phyloP scores from a whole-genome alignment of 2,888 invertebrate genomes.

The Blastobasis adustella region DNA sequence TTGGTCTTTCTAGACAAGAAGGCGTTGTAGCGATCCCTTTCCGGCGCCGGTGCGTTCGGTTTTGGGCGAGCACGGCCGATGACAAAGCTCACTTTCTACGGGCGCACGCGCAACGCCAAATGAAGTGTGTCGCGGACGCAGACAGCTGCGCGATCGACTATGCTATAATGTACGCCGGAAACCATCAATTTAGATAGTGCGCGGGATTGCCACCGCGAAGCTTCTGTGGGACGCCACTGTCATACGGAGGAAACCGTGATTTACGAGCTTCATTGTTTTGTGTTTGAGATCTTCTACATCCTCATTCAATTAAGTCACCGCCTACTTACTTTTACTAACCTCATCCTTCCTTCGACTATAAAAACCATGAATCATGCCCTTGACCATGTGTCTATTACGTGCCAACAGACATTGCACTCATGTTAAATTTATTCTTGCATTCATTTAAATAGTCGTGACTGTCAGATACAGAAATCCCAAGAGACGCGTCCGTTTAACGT shows the following conservation, averaged over 20 bases:
- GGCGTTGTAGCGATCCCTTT: constrained; percentile 27
- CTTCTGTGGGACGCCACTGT: constrained; percentile 65
- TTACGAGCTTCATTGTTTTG: constrained; percentile 71
- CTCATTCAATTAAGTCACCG: constrained; percentile 40
- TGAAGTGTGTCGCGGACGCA: constrained; percentile 69
- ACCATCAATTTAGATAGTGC: constrained; percentile 71
- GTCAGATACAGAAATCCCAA: constrained; percentile 1
- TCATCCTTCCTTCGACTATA: background rate
- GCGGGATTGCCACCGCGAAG: constrained; percentile 64
- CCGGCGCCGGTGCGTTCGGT: constrained; percentile 42
- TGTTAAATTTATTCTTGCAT: background rate
- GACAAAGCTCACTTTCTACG: constrained; percentile 68
- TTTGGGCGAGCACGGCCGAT: constrained; percentile 52
- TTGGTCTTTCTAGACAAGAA: constrained; percentile 20
- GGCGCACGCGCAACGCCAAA: constrained; percentile 64
- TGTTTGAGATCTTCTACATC: constrained; percentile 47
- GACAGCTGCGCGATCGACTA: constrained; percentile 65
- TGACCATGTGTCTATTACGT: background rate
- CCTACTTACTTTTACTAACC: background rate
- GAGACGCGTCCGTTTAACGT: background rate
- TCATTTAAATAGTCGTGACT: constrained; percentile 4
- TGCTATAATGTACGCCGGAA: constrained; percentile 67
- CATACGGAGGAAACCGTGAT: constrained; percentile 66
- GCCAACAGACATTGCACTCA: background rate
- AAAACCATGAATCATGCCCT: background rate